These are phyloP conservation scores for Priocnemis perturbator DNA, from an alignment of 2,888 invertebrate species.

Conservation along the genomic window DNA sequence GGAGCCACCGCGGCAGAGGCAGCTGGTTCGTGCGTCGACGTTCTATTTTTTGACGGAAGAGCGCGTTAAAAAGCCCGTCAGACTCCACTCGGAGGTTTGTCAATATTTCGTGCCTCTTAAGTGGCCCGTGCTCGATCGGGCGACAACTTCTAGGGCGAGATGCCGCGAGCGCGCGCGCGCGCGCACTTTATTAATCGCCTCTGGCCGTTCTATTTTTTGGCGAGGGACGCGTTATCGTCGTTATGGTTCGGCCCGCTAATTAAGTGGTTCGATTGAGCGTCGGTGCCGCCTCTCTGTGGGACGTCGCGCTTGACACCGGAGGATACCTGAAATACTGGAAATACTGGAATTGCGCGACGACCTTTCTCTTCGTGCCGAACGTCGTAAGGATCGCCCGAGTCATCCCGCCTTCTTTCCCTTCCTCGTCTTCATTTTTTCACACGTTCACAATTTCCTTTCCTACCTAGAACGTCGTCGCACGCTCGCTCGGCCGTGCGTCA, in stretches of 20 bases:
- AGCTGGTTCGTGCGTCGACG: neutral
- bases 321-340: constrained; percentile 42
- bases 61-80: constrained; percentile 6
- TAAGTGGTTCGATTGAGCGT: constrained; percentile 36
- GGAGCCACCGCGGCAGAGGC: neutral
- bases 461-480: neutral
- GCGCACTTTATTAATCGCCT: constrained; percentile 28
- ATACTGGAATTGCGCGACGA: constrained; percentile 41
- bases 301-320: constrained; percentile 10
- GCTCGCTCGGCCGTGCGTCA: neutral
- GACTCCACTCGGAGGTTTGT: constrained; percentile 1
- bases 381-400: constrained; percentile 7
- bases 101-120: constrained; percentile 10
- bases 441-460: neutral
- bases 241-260: constrained; percentile 33
- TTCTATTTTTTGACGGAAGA: constrained; percentile 5
- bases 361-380: constrained; percentile 20
- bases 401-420: constrained; percentile 7
- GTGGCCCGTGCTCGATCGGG: constrained; percentile 8
- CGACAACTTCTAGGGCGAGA: constrained; percentile 2
- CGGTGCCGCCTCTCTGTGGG: constrained; percentile 19
- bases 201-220: constrained; percentile 22
- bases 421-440: neutral
- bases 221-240: constrained; percentile 21
- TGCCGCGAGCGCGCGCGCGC: constrained; percentile 14